Base-by-base conservation (phyloP, 2,113 vertebrate genomes). In the Rhegmatorhina hoffmannsi region DNA sequence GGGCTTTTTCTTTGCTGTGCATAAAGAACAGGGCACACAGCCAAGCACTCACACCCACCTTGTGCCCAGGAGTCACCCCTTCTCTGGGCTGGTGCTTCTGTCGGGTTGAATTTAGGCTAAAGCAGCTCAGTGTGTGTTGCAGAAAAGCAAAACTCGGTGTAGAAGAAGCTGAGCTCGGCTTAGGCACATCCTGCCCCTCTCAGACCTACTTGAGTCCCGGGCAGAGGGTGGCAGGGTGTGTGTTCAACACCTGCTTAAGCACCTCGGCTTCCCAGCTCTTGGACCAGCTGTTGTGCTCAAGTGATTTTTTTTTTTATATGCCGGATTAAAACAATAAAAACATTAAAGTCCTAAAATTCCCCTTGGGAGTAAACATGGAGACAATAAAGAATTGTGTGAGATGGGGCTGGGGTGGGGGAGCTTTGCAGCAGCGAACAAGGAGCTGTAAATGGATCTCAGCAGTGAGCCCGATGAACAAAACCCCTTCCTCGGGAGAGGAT, bases 311-410 rank as follows among this genome's bases (percentile, higher is more conserved):
- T 69, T 70, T 44, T 36, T 43, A 80, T 67, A 68, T 11, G 73
- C 68, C 34, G 82, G 93, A 77, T 95, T 94, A 94, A 84, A 94
- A 91, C 91, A 94, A 80, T 89, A 90, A 84, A 95, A 94, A 25
- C 87, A 64, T 58, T 59, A 66, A 72, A 88, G 33, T 40, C 84
- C 79, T 86, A 29, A 91, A 87, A 68, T 74, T 55, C 47, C 89
- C 92, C 58, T 58, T 2, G 90, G 84, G 90, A 80, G 53, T 25
- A 47, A 80, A 74, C 79, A 67, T 13, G 70, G 10, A 52, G 87
- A 80, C 83, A 67, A 72, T 90, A 29, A 84, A 62, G 85, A 47
- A 44, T 10, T 13, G 53, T 24, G 94, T 55, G 73, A 60, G 62
- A 33, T 11, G 69, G 63, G 34, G 13, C 36, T 24, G 68, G 75